Base-by-base conservation (phyloP, 2,888 invertebrate genomes). In the Nematopogon swammerdamellus region DNA sequence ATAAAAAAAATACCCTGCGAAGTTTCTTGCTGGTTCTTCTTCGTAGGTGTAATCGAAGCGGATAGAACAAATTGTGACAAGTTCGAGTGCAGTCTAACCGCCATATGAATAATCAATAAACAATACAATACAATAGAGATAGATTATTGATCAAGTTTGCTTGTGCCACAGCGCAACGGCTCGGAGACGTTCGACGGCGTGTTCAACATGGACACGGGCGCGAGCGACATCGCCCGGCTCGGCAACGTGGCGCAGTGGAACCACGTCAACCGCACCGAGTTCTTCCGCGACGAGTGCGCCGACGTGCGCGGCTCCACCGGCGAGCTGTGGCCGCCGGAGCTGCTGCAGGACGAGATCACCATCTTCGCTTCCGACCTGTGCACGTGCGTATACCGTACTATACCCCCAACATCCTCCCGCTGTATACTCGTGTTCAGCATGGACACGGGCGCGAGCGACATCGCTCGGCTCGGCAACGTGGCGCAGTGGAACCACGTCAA, bases 291-390 rank as follows among this genome's bases (percentile, higher is more conserved):
- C 36, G 73, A 84, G 45, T 94, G 94, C 63, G 88, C 86, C 2
- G 61, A 60, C 36, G 84, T 93, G 3, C 80, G 81, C 56, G 93
- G 93, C 16, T 87, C 88, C 8, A 84, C 86, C 0, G 93, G 93
- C 1, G 93, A 93, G 69, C 70, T 92, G 18, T 92, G 90, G 84
- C 90, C 92, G 18, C 91, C 92, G 0, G 75, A 85, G 51, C 58
- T 72, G 0, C 71, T 82, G 0, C 81, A 83, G 46, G 68, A 81
- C 8, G 75, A 79, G 25, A 70, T 91, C 4, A 70, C 82, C 1
- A 68, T 94, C 52, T 94, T 91, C 68, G 83, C 87, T 0, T 76
- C 89, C 0, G 93, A 93, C 69, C 73, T 92, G 52, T 93, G 93
- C 82, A 86, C 91, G 85, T 90, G 62, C 72, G 82, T 83, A 8